Base-by-base conservation (phyloP, 2,888 invertebrate species). In the Rhingia campestris region DNA sequence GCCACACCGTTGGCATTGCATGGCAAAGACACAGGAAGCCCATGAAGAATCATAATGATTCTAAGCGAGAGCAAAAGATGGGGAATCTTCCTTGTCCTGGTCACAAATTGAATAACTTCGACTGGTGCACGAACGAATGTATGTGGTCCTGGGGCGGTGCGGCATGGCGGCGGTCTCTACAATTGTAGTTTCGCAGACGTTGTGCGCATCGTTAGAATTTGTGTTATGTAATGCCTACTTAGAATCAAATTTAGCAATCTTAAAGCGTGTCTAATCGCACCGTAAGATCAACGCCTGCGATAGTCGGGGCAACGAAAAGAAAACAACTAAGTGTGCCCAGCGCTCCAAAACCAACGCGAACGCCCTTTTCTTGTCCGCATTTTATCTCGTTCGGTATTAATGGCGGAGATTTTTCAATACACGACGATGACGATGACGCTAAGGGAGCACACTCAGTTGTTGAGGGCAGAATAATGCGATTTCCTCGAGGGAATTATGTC, bases 331-430 rank as follows among this genome's bases (percentile, higher is more conserved):
- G 59, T 37, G 12, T 53, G 64, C 22, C 22, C 22, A 22, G 22
- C 53, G n/a, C 47, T 37, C 51, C 58, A 76, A 81, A 81, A 72
- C 66, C 81, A 77, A 76, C 72, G 81, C 53, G 72, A 72, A 76
- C 81, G 81, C 81, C 81, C 76, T 81, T 81, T 81, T 72, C 81
- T 81, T 81, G 81, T 81, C 72, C 81, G 37, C 66, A 59, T 76
- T 76, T 66, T 76, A 67, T 81, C 70, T 64, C 66, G 76, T 59
- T 76, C 81, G 58, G 49, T 76, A 81, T 76, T 76, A 81, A 81
- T 81, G 81, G 76, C 76, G 54, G 53, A 77, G 64, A 81, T 81
- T 81, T 81, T 76, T 70, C 75, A 81, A 58, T 51, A 51, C 63
- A 41, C 53, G 30, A 58, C 53, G 30, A 58, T 37, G 56, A 54